phyloP scores from a whole-genome alignment of 1,140 invertebrate species.

The Metaphire vulgaris region DNA sequence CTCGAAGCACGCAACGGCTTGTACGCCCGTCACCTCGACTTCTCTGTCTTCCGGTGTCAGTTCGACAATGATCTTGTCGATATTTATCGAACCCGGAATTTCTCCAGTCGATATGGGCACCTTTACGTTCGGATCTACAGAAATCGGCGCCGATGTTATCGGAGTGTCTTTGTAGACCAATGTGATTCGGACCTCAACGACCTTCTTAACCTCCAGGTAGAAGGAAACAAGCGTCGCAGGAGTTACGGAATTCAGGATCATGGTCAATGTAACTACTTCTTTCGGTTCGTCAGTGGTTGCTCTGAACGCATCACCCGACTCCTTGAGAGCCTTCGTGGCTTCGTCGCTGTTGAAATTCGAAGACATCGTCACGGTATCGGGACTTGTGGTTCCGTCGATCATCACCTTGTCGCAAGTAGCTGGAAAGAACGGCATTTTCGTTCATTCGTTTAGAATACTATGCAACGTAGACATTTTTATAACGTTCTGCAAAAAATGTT shows the following conservation, averaged over 20 bases:
- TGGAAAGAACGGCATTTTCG: too few species aligned
- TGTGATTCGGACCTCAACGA: background rate
- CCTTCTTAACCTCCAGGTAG: background rate
- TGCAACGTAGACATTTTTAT: too few species aligned
- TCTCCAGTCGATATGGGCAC: background rate
- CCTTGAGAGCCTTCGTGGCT: background rate
- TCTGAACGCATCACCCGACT: background rate
- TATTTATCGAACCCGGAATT: background rate
- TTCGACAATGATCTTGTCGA: background rate
- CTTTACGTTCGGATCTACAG: background rate
- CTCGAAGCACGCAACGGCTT: background rate
- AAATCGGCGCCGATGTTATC: background rate
- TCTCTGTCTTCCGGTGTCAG: background rate
- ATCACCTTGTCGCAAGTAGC: background rate
- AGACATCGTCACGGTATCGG: background rate
- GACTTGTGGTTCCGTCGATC: background rate
- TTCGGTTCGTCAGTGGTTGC: background rate
- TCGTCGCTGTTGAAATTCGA: background rate
- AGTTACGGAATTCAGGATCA: background rate
- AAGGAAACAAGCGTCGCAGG: background rate
- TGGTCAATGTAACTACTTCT: background rate
- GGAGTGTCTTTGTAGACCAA: background rate
- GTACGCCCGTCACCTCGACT: background rate
- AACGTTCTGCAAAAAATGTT: too few species aligned
- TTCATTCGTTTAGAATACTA: too few species aligned